phyloP scores from a whole-genome alignment of 2,797 vertebrate genomes.

The Salarias fasciatus region DNA sequence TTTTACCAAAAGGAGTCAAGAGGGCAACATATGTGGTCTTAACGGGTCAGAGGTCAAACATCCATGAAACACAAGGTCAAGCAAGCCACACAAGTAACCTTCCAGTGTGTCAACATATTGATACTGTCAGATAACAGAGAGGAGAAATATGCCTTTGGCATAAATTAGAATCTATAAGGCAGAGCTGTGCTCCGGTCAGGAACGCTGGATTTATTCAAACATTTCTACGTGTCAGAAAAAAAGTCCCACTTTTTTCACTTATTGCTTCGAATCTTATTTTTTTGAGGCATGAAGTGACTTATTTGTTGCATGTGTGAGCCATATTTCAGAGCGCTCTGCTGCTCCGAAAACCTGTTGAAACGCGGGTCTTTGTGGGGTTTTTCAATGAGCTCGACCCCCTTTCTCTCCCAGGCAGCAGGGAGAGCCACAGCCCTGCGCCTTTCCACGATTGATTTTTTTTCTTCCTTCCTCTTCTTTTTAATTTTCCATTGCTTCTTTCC shows the following conservation, averaged over 20 bases:
- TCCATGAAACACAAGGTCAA: conserved; percentile 88
- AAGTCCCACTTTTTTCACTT: neutral
- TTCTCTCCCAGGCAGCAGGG: conserved; percentile 54
- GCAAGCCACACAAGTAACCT: conserved; percentile 84
- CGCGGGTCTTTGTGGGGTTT: conserved; percentile 66
- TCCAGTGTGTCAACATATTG: conserved; percentile 90
- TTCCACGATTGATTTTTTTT: conserved; percentile 62
- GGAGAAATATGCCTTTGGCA: conserved; percentile 50
- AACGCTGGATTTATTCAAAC: conserved; percentile 29
- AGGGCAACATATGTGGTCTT: conserved; percentile 87
- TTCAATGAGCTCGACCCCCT: conserved; percentile 48
- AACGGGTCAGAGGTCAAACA: conserved; percentile 90
- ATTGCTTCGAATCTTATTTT: conserved; percentile 8
- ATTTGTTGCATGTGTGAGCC: conserved; percentile 15
- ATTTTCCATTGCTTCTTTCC: conserved; percentile 61
- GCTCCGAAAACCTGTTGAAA: conserved; percentile 85
- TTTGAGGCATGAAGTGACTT: conserved; percentile 19
- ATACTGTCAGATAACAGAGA: conserved; percentile 86
- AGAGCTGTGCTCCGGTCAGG: conserved; percentile 24
- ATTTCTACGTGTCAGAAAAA: neutral
- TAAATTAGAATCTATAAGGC: conserved; percentile 19
- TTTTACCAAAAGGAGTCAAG: conserved; percentile 82
- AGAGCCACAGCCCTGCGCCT: conserved; percentile 68
- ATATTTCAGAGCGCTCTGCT: conserved; percentile 11
- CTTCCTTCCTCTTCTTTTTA: conserved; percentile 27